phyloP scores from a whole-genome alignment of 1,140 invertebrate genomes.

The Aphaenogaster ashmeadi region DNA sequence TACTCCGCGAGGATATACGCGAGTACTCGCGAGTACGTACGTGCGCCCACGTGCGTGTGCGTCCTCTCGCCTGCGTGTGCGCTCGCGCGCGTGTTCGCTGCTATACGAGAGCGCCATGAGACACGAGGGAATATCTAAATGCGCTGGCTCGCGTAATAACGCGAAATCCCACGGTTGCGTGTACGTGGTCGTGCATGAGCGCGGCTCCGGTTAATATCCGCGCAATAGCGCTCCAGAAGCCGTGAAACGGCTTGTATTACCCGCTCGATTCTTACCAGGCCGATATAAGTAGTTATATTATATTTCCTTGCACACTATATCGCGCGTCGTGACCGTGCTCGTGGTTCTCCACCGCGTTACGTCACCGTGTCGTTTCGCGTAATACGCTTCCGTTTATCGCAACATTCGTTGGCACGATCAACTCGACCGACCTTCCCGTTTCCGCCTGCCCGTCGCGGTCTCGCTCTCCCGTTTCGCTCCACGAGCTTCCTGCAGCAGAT shows the following conservation, averaged over 20 bases:
- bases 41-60: background rate
- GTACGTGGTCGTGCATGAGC: slow-evolving; percentile 47
- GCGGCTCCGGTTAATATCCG: slow-evolving; percentile 53
- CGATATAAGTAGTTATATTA: slow-evolving; percentile 7
- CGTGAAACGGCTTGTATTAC: slow-evolving; percentile 36
- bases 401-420: background rate
- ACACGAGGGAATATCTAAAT: slow-evolving; percentile 58
- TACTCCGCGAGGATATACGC: slow-evolving; percentile 12
- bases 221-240: slow-evolving; percentile 36
- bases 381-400: background rate
- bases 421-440: background rate
- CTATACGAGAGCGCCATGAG: slow-evolving; percentile 39
- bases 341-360: background rate
- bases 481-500: slow-evolving; percentile 19
- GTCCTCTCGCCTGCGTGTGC: background rate
- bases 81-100: background rate
- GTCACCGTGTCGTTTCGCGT: background rate
- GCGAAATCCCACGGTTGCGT: slow-evolving; percentile 71
- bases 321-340: background rate
- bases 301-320: background rate
- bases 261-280: background rate
- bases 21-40: slow-evolving; percentile 17
- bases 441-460: background rate
- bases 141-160: slow-evolving; percentile 48
- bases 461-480: slow-evolving; percentile 11